phyloP scores from a whole-genome alignment of 2,113 vertebrate species.

The Fregetta grallaria region DNA sequence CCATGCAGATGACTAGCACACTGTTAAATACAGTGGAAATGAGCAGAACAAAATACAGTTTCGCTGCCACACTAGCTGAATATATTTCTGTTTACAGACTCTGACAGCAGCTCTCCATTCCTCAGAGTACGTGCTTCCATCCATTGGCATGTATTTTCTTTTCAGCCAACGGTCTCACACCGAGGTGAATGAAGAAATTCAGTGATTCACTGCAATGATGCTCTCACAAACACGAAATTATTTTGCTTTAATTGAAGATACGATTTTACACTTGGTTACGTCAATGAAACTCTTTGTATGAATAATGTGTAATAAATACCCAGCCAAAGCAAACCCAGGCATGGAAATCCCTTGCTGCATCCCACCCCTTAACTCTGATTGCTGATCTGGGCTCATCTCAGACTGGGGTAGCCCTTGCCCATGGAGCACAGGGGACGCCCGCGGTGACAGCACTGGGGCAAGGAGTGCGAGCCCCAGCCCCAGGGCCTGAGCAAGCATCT shows the following conservation, averaged over 20 bases:
- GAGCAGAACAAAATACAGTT: background rate
- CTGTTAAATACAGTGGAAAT: background rate
- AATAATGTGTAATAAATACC: background rate
- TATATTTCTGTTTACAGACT: background rate
- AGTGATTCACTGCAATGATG: background rate
- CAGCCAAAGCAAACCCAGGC: background rate
- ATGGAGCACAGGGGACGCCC: background rate
- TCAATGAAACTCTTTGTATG: background rate
- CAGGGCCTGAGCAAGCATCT: background rate
- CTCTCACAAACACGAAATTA: background rate
- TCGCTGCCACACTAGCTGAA: background rate
- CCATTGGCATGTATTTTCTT: background rate
- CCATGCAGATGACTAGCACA: background rate
- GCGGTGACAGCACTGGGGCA: accelerated
- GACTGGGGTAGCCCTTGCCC: accelerated
- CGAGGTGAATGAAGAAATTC: background rate
- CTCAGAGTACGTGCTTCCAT: background rate
- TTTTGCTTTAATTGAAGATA: background rate
- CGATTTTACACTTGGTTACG: background rate
- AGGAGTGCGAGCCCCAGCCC: background rate
- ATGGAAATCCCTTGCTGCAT: background rate
- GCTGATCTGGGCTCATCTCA: background rate
- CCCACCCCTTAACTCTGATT: background rate
- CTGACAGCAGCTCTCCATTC: background rate
- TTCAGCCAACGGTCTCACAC: background rate